These are phyloP conservation scores for Thymallus thymallus DNA, from an alignment of 2,113 vertebrate genomes.

Conservation along the genomic window DNA sequence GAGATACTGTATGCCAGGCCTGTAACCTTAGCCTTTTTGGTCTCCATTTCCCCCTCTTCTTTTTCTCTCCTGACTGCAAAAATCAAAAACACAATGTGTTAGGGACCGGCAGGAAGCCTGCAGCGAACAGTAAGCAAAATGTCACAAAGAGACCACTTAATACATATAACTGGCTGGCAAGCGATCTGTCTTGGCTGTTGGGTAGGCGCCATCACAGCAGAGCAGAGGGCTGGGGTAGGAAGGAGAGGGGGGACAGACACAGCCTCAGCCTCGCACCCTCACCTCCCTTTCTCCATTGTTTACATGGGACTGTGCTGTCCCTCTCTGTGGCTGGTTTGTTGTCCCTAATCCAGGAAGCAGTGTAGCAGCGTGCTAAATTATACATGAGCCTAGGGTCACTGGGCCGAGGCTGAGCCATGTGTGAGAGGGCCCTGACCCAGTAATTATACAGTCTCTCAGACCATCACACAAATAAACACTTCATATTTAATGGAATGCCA, in stretches of 20 bases:
- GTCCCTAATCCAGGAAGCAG: constrained; percentile 18
- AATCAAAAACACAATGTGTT: constrained; percentile 28
- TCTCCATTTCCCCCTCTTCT: constrained; percentile 7
- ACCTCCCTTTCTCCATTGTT: constrained; percentile 14
- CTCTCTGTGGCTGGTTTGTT: constrained; percentile 9
- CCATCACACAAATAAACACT: constrained; percentile 68
- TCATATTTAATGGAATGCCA: constrained; percentile 76
- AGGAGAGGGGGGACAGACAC: constrained; percentile 28
- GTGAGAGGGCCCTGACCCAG: constrained; percentile 66
- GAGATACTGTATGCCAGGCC: constrained; percentile 14
- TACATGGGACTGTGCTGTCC: not conserved
- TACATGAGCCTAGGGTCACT: constrained; percentile 65
- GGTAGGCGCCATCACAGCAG: constrained; percentile 14
- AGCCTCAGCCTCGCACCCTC: constrained; percentile 41
- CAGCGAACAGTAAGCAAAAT: constrained; percentile 10
- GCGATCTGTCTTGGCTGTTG: not conserved
- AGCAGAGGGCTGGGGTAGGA: not conserved
- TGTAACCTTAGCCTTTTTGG: constrained; percentile 27
- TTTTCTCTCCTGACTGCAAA: constrained; percentile 21
- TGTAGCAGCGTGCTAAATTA: constrained; percentile 61
- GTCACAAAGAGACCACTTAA: constrained; percentile 19
- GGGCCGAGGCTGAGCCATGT: constrained; percentile 62
- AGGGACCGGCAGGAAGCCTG: constrained; percentile 8
- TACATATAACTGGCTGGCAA: constrained; percentile 19
- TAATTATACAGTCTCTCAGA: constrained; percentile 73